Evolutionary conservation across 2,888 invertebrate genomes (phyloP).

Genomic region (Chydorus sphaericus): DNA sequence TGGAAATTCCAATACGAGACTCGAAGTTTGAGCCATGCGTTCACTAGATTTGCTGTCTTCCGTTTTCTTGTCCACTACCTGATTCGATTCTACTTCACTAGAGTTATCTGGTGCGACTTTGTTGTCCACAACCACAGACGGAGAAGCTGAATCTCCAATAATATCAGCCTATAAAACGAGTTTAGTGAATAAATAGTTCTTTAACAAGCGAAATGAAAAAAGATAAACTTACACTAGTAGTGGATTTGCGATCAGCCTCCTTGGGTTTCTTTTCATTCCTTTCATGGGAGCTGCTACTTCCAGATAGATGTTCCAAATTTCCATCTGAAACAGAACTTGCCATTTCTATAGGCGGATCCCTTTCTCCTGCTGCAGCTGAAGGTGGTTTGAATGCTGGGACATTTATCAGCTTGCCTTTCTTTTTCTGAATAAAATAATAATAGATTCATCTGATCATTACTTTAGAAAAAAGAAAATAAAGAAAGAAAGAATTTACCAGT

Average conservation of each 20-base stretch:
- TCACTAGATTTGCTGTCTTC: too few species aligned
- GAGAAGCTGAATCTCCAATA: background rate
- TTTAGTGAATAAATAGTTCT: background rate
- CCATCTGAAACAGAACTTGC: slow-evolving; percentile 27
- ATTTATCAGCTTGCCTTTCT: slow-evolving; percentile 81
- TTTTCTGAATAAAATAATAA: slow-evolving; percentile 46
- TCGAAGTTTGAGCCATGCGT: background rate
- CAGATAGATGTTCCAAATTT: slow-evolving; percentile 3
- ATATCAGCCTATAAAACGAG: background rate
- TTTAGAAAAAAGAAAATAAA: background rate
- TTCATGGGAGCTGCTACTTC: slow-evolving; percentile 29
- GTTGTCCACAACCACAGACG: background rate
- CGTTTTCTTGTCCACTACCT: background rate
- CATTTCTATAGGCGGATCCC: slow-evolving; percentile 76
- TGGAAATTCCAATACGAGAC: background rate
- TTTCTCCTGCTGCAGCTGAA: slow-evolving; percentile 53
- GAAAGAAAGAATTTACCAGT: slow-evolving; percentile 48
- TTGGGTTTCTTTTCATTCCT: slow-evolving; percentile 12
- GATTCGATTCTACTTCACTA: background rate
- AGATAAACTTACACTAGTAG: background rate
- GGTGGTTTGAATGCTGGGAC: slow-evolving; percentile 91
- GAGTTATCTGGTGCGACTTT: too few species aligned
- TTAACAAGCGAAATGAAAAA: background rate
- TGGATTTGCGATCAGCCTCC: background rate
- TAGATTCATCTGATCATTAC: background rate